phyloP scores from a whole-genome alignment of 2,888 invertebrate species.

The Andrena minutula region DNA sequence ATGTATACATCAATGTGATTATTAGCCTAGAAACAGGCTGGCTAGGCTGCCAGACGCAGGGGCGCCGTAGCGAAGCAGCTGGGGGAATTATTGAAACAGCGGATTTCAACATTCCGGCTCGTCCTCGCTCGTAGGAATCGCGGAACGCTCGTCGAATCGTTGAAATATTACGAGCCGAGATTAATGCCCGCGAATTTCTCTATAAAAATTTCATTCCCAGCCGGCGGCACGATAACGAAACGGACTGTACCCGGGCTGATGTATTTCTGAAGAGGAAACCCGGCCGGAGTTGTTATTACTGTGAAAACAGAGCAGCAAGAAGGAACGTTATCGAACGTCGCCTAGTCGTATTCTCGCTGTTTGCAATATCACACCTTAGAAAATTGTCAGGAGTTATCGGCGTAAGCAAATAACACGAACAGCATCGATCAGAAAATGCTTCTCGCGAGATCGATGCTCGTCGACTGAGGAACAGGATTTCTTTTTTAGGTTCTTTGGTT shows the following conservation, averaged over 20 bases:
- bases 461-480: background rate
- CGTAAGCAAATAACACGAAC: background rate
- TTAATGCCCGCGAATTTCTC: slow-evolving; percentile 43
- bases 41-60: background rate
- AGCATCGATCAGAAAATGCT: background rate
- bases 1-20: slow-evolving; percentile 23
- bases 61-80: background rate
- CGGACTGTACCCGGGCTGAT: background rate
- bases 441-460: slow-evolving; percentile 2
- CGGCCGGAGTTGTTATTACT: slow-evolving; percentile 21
- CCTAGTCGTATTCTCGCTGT: background rate
- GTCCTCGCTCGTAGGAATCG: slow-evolving; percentile 27
- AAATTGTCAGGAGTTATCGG: slow-evolving; percentile 5
- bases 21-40: slow-evolving; percentile 9
- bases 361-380: background rate
- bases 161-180: slow-evolving; percentile 46
- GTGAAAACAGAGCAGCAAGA: slow-evolving; percentile 6
- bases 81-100: slow-evolving; percentile 46
- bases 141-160: slow-evolving; percentile 31
- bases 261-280: background rate
- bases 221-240: slow-evolving; percentile 13
- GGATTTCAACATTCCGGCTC: background rate
- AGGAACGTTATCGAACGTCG: background rate
- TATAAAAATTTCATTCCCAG: slow-evolving; percentile 37
- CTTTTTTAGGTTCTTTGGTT: background rate